phyloP scores from a whole-genome alignment of 2,797 vertebrate species.

The Pteronotus mesoamericanus region DNA sequence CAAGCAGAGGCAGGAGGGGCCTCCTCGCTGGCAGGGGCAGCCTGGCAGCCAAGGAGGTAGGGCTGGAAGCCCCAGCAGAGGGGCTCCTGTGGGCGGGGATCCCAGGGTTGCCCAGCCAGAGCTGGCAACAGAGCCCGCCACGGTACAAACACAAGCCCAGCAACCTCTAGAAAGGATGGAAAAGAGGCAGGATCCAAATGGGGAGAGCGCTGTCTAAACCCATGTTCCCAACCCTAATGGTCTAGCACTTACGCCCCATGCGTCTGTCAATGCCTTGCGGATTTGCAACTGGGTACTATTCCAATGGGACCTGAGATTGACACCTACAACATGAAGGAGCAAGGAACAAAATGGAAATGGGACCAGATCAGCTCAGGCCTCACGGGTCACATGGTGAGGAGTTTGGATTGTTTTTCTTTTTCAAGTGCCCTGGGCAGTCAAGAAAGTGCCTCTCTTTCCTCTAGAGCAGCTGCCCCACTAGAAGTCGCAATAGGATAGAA shows the following conservation, averaged over 20 bases:
- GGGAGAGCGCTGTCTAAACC: background rate
- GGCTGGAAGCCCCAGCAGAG: constrained; percentile 74
- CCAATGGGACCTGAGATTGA: background rate
- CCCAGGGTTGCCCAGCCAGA: background rate
- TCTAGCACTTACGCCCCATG: accelerated
- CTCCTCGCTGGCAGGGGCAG: constrained; percentile 80
- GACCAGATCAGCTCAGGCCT: background rate
- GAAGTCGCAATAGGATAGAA: background rate
- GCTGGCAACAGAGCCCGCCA: background rate
- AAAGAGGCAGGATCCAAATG: background rate
- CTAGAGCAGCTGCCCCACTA: background rate
- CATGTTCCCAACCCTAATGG: background rate
- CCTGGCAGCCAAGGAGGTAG: constrained; percentile 74
- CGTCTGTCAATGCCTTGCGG: background rate
- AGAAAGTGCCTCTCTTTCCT: background rate
- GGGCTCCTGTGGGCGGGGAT: constrained; percentile 38
- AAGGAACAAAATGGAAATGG: background rate
- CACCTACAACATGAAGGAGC: background rate
- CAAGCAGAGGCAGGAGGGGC: constrained; percentile 85
- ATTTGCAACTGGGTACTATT: background rate
- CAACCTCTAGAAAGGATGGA: background rate
- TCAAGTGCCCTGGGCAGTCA: background rate
- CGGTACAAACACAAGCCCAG: background rate
- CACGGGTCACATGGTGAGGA: background rate
- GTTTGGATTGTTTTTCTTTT: background rate